Evolutionary conservation across 2,888 invertebrate species (phyloP), one percentile per base, ranked within the genome.

Genomic region (Chymomyza procnemis): DNA sequence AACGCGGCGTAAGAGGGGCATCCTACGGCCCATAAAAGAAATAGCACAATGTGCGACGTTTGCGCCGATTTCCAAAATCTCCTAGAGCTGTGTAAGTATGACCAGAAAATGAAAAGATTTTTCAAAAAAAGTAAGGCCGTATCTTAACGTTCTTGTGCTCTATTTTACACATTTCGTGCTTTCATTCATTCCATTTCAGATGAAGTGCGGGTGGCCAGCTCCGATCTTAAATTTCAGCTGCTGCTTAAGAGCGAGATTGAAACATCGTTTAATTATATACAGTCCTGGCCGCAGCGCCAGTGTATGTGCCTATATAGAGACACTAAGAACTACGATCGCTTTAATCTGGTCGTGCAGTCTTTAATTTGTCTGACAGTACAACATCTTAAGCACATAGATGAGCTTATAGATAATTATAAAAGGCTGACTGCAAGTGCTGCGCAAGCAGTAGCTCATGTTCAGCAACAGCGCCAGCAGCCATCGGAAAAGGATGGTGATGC

Each of bases 241-340:
- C 93, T 96, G 90, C 94, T 93, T 89, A 94, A 95, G 91, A 94
- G 94, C 90, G 97, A 97, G 92, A 94, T 97, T 77, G 95, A 96
- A 91, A 94, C 94, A 80, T 94, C 97, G 74, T 93, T 96, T 88
- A 94, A 95, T 86, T 97, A 96, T 91, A 95, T 96, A 87, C 95
- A 96, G 90, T 94, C 96, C 82, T 97, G 97, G 97, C 95, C 96
- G 75, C 95, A 97, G 91, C 95, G 97, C 90, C 97, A 98, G 92
- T 98, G 98, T 90, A 97, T 97, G 95, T 98, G 98, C 91, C 96
- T 97, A 91, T 97, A 96, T 91, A 94, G 97, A 82, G 97, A 97
- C 92, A 94, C 94, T 67, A 97, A 97, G 91, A 97, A 97, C 91
- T 96, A 97, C 91, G 97, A 97, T 89, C 93, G 97, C 79, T 96